Evolutionary conservation across 2,888 invertebrate genomes (phyloP).

Genomic region (Baccha elongata): DNA sequence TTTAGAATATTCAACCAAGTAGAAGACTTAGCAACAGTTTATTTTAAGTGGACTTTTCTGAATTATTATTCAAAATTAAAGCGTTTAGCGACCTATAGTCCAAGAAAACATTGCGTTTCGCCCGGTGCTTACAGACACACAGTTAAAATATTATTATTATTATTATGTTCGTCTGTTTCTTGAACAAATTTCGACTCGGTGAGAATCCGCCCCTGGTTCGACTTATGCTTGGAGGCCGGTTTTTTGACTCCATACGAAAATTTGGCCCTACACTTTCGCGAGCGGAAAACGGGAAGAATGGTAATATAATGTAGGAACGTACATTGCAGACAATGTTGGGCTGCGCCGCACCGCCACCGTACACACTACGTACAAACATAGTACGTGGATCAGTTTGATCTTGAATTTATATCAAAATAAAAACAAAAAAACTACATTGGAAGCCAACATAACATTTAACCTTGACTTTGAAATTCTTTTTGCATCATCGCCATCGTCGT

Average conservation of each 20-base stretch:
- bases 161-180: not conserved
- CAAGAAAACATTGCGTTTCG: too few relatives aligned
- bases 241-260: constrained; percentile 55
- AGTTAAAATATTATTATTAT: too few relatives aligned
- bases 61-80: too few relatives aligned
- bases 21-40: too few relatives aligned
- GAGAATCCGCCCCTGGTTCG: not conserved
- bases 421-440: constrained; percentile 38
- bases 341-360: constrained; percentile 32
- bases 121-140: too few relatives aligned
- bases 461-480: constrained; percentile 74
- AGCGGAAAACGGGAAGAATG: constrained; percentile 43
- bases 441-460: constrained; percentile 71
- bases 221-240: constrained; percentile 2
- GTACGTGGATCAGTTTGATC: constrained; percentile 72
- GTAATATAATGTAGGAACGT: constrained; percentile 49
- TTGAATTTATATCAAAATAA: constrained; percentile 67
- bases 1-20: too few relatives aligned
- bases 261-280: constrained; percentile 44
- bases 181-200: not conserved
- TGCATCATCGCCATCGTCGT: constrained; percentile 61
- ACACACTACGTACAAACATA: constrained; percentile 55
- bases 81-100: too few relatives aligned
- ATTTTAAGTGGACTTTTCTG: too few relatives aligned
- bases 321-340: constrained; percentile 52